phyloP scores from a whole-genome alignment of 2,797 vertebrate species.

The Euthynnus affinis region DNA sequence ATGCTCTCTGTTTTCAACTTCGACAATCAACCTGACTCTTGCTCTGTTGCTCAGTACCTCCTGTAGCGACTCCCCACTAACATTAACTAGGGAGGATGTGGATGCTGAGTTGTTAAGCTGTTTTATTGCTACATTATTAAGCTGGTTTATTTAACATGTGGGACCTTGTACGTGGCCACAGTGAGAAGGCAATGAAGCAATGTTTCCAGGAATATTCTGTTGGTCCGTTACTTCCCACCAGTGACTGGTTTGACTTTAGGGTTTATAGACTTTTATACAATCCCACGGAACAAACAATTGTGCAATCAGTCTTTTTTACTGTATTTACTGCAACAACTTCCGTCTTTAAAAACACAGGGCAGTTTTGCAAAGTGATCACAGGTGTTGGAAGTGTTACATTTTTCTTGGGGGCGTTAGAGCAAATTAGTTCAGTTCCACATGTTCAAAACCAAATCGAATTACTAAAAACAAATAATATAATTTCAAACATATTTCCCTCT shows the following conservation, averaged over 20 bases:
- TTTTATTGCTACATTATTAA: slow-evolving; percentile 44
- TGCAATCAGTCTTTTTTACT: slow-evolving; percentile 18
- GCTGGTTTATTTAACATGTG: slow-evolving; percentile 38
- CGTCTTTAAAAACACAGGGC: slow-evolving; percentile 16
- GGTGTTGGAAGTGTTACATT: slow-evolving; percentile 11
- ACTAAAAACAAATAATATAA: no score
- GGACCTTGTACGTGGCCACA: background rate
- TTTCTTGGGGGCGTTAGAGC: background rate
- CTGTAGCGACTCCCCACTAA: slow-evolving; percentile 4
- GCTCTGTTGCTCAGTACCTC: slow-evolving; percentile 7
- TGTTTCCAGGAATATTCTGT: slow-evolving; percentile 48
- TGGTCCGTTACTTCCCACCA: slow-evolving; percentile 26
- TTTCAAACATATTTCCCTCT: no score
- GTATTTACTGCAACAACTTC: slow-evolving; percentile 32
- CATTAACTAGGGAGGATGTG: slow-evolving; percentile 24
- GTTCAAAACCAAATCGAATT: background rate
- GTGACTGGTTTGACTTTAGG: slow-evolving; percentile 22
- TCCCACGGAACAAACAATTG: slow-evolving; percentile 12
- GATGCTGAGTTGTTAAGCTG: slow-evolving; percentile 13
- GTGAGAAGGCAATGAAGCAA: slow-evolving; percentile 42
- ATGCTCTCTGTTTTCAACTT: background rate
- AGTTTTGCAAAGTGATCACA: slow-evolving; percentile 24
- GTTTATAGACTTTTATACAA: slow-evolving; percentile 8
- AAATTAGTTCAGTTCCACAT: background rate
- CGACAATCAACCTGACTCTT: background rate